Conservation (phyloP, 1,140 invertebrate species). For the Carcinoscorpius rotundicauda region DNA sequence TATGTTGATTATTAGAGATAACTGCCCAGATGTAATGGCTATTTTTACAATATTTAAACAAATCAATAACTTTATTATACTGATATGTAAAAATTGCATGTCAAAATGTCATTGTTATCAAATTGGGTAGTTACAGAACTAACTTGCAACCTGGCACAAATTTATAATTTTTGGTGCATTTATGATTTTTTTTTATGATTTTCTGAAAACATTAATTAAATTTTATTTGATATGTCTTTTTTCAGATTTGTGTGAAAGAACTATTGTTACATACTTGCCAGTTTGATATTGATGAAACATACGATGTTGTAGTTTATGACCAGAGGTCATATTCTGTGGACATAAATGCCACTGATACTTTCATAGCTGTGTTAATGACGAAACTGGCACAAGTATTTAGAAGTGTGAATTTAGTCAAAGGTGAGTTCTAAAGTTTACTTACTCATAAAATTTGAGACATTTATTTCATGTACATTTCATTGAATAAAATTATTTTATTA, state of each 20-base stretch:
- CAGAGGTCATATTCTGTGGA: slow-evolving; percentile 35
- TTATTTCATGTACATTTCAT: neutral
- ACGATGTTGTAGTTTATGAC: slow-evolving; percentile 43
- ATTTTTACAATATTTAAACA: no score
- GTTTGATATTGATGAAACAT: slow-evolving; percentile 34
- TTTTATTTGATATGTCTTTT: neutral
- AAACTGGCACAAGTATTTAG: slow-evolving; percentile 38
- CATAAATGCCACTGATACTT: slow-evolving; percentile 37
- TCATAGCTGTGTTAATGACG: slow-evolving; percentile 38
- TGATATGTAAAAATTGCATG: no score
- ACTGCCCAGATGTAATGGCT: no score
- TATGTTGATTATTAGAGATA: no score
- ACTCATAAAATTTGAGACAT: neutral
- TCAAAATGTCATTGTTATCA: no score
- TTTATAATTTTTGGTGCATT: no score
- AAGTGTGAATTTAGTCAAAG: slow-evolving; percentile 38
- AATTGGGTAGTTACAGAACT: no score
- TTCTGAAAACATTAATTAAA: no score
- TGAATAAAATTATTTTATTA: neutral
- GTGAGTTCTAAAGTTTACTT: slow-evolving; percentile 24
- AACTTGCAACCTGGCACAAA: no score
- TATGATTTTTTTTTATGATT: no score
- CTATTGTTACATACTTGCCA: slow-evolving; percentile 39
- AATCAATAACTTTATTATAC: no score
- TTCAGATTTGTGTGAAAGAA: slow-evolving; percentile 39